Conservation (phyloP, 30 jellyfish, hydroid and myxozoan genomes). For the Rhopilema esculentum region DNA sequence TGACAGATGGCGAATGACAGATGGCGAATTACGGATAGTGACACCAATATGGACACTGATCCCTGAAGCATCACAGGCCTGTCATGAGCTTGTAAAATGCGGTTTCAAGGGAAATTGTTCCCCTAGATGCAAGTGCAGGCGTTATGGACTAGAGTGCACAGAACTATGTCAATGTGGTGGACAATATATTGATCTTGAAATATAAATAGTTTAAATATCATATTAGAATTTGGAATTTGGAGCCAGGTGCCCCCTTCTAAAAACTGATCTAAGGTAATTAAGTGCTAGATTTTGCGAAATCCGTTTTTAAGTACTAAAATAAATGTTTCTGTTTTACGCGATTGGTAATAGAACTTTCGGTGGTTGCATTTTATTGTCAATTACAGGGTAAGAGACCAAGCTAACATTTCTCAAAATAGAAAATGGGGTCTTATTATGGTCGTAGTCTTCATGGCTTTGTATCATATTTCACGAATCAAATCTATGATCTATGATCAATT, state of each 20-base stretch:
- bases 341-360: neutral
- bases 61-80: too few relatives aligned
- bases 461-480: neutral
- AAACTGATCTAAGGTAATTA: too few relatives aligned
- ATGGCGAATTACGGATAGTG: neutral
- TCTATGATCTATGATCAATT: neutral
- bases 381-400: neutral
- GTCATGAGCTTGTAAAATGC: conserved; percentile 54
- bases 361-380: neutral
- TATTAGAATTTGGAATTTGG: neutral
- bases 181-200: conserved; percentile 10
- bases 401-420: neutral
- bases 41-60: conserved; percentile 51
- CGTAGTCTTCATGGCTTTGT: neutral
- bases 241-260: too few relatives aligned
- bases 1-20: too few relatives aligned
- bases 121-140: conserved; percentile 63
- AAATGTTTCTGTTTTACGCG: neutral
- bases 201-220: neutral
- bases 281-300: too few relatives aligned
- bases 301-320: too few relatives aligned
- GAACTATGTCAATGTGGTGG: conserved; percentile 55
- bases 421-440: neutral
- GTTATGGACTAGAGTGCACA: conserved; percentile 47
- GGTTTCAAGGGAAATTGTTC: conserved; percentile 45